These are phyloP conservation scores for Tachysurus fulvidraco DNA, from an alignment of 2,113 vertebrate genomes.

Conservation along the genomic window DNA sequence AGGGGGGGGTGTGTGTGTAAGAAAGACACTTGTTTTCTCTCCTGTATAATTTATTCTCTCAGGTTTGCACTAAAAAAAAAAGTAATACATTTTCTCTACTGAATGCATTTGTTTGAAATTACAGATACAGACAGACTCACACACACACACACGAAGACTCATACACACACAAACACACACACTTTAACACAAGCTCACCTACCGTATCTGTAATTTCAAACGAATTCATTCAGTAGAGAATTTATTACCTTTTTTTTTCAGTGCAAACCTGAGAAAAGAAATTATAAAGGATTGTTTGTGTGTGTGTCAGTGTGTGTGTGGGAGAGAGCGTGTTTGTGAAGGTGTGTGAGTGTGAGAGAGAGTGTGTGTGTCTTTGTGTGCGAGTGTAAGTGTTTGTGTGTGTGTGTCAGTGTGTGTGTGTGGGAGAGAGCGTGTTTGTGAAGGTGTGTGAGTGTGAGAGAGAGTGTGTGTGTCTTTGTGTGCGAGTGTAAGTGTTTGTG, in stretches of 20 bases:
- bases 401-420: too few relatives aligned
- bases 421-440: too few relatives aligned
- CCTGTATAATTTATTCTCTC: background rate
- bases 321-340: too few relatives aligned
- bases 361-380: too few relatives aligned
- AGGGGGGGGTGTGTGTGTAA: too few relatives aligned
- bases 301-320: too few relatives aligned
- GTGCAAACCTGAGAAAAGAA: background rate
- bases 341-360: too few relatives aligned
- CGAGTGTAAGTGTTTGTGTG: too few relatives aligned
- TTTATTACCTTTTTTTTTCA: background rate
- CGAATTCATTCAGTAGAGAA: background rate
- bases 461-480: too few relatives aligned
- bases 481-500: too few relatives aligned
- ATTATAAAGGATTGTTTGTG: too few relatives aligned
- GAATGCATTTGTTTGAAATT: conserved; percentile 33
- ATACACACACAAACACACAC: background rate
- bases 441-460: too few relatives aligned
- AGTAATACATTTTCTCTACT: background rate
- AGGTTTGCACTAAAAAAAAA: background rate
- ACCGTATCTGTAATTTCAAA: conserved; percentile 29
- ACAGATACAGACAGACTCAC: background rate
- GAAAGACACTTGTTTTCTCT: background rate
- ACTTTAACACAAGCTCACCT: background rate
- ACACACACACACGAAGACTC: background rate